Percentiles rank a stretch among this genome's conserved stretches.
These are phyloP conservation scores for Aricia artaxerxes DNA, from an alignment of 2,888 invertebrate species.

Conservation along the genomic window DNA sequence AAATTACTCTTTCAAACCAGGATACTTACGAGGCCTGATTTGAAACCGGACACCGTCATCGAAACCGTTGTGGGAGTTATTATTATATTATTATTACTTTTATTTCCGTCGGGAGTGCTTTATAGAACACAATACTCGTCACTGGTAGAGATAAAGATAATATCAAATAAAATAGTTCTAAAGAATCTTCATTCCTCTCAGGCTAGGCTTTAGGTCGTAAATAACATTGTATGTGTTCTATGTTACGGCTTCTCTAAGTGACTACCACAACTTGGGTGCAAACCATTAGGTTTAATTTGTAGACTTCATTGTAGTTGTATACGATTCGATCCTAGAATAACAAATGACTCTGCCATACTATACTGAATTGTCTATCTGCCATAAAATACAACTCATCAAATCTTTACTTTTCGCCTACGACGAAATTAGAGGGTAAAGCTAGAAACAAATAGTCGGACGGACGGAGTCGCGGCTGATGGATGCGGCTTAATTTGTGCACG, in stretches of 20 bases:
- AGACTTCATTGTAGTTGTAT: neutral
- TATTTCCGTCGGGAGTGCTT: neutral
- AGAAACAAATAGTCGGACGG: no score
- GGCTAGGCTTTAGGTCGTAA: neutral
- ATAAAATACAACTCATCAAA: no score
- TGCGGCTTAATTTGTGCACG: no score
- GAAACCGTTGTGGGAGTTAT: no score
- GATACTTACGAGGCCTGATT: no score
- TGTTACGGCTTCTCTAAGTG: neutral
- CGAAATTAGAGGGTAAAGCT: neutral
- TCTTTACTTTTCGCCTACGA: no score
- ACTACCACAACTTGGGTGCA: neutral
- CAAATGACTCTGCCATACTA: neutral
- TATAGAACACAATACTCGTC: slow-evolving; percentile 4
- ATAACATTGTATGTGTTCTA: neutral
- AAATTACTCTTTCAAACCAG: no score
- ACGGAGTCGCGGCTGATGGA: no score
- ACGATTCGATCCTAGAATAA: neutral
- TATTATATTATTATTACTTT: neutral
- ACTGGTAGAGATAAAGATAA: neutral
- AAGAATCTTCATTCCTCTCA: neutral
- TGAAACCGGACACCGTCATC: no score
- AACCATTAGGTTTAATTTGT: neutral
- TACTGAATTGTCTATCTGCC: no score
- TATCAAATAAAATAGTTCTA: neutral